Percentiles rank a stretch among this genome's conserved stretches.
These are phyloP conservation scores for Steatornis caripensis DNA, from an alignment of 2,113 vertebrate species.

Conservation along the genomic window DNA sequence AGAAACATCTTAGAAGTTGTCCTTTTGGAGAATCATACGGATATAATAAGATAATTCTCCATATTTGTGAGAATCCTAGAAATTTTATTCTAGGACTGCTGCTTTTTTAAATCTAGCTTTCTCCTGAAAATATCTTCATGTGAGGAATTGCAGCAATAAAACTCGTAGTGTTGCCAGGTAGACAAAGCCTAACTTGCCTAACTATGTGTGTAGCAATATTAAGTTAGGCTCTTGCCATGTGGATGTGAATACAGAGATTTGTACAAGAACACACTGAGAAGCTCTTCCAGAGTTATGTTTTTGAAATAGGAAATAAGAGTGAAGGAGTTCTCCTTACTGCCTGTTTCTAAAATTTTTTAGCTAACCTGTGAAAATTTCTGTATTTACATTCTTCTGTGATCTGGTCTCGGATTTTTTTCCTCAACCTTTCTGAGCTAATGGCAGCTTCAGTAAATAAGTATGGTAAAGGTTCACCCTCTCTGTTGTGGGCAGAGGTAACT, in stretches of 20 bases:
- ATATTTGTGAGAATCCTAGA: background rate
- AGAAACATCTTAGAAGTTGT: background rate
- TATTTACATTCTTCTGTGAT: background rate
- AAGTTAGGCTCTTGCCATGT: background rate
- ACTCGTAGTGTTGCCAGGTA: background rate
- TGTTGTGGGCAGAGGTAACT: background rate
- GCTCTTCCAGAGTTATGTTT: background rate
- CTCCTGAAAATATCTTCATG: background rate
- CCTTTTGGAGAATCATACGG: background rate
- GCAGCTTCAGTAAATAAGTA: background rate
- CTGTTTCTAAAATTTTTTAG: background rate
- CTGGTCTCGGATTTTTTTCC: background rate
- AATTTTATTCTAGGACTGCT: background rate
- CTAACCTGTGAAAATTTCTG: background rate
- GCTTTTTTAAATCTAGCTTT: background rate
- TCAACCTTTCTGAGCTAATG: background rate
- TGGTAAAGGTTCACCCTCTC: background rate
- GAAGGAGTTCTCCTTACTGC: background rate
- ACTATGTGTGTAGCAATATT: background rate
- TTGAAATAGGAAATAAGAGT: background rate
- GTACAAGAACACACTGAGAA: background rate
- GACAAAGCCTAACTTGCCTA: background rate
- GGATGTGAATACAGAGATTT: background rate
- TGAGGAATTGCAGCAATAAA: background rate
- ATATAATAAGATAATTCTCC: background rate